phyloP scores from a whole-genome alignment of 2,113 vertebrate genomes.

The Excalfactoria chinensis region DNA sequence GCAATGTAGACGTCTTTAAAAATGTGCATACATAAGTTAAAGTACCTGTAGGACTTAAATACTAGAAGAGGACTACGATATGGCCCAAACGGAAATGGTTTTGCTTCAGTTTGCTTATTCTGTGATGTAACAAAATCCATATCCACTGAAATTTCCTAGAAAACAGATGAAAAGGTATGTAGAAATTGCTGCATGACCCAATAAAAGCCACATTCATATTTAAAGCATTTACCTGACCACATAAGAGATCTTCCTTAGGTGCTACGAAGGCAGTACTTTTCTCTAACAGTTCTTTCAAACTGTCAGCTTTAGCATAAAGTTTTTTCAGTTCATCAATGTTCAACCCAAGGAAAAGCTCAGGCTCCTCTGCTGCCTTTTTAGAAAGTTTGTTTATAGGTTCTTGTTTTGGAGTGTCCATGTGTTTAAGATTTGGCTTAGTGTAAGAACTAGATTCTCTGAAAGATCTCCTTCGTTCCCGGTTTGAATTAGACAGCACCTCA shows the following conservation, averaged over 20 bases:
- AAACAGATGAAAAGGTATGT: constrained; percentile 13
- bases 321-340: constrained; percentile 88
- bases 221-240: constrained; percentile 78
- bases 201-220: background rate
- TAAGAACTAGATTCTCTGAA: constrained; percentile 89
- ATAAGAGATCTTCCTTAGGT: constrained; percentile 56
- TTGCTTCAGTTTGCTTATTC: constrained; percentile 76
- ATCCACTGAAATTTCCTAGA: constrained; percentile 85
- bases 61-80: constrained; percentile 93
- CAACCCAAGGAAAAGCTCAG: constrained; percentile 87
- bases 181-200: background rate
- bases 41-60: constrained; percentile 96
- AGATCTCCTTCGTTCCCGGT: constrained; percentile 84
- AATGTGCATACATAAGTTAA: background rate
- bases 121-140: constrained; percentile 77
- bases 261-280: constrained; percentile 71
- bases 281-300: constrained; percentile 85
- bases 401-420: constrained; percentile 80
- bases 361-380: constrained; percentile 67
- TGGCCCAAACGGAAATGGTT: constrained; percentile 83
- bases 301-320: constrained; percentile 80
- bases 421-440: constrained; percentile 94
- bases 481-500: constrained; percentile 77
- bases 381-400: constrained; percentile 75
- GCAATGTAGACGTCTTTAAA: background rate